Percentiles rank a stretch among this genome's conserved stretches.
phyloP scores from a whole-genome alignment of 2,113 vertebrate species.

The Gopherus flavomarginatus region DNA sequence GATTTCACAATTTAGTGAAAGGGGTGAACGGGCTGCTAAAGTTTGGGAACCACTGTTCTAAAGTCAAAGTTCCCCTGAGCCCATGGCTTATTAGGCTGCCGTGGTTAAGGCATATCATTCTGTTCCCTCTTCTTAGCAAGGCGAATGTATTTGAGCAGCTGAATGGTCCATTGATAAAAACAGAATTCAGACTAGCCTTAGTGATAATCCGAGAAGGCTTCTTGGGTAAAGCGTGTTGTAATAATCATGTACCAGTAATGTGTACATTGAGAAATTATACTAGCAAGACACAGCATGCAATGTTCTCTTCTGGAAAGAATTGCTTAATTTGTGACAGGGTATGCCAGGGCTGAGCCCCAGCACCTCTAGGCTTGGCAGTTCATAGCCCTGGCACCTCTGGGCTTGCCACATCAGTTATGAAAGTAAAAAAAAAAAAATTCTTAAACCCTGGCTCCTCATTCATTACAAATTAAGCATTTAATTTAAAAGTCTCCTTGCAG shows the following conservation, averaged over 20 bases:
- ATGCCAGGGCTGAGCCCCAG: neutral
- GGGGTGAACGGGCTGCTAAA: no score
- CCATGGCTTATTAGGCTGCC: neutral
- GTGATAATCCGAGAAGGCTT: neutral
- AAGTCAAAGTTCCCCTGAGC: neutral
- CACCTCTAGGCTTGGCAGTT: neutral
- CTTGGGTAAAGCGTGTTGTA: neutral
- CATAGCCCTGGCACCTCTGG: neutral
- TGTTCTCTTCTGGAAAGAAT: neutral
- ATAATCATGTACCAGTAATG: neutral
- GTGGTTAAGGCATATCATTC: neutral
- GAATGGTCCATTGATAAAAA: neutral
- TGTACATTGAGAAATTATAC: neutral
- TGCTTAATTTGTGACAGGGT: neutral
- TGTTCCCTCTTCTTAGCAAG: neutral
- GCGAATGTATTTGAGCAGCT: neutral
- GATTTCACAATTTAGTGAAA: no score
- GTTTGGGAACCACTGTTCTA: neutral
- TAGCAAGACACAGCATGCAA: neutral
- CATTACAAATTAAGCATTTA: neutral
- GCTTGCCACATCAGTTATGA: neutral
- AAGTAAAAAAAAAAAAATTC: neutral
- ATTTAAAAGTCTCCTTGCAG: neutral
- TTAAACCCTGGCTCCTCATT: neutral
- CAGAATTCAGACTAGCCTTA: neutral